Conservation (phyloP, 2,113 vertebrate genomes). For the Leptodactylus fuscus region DNA sequence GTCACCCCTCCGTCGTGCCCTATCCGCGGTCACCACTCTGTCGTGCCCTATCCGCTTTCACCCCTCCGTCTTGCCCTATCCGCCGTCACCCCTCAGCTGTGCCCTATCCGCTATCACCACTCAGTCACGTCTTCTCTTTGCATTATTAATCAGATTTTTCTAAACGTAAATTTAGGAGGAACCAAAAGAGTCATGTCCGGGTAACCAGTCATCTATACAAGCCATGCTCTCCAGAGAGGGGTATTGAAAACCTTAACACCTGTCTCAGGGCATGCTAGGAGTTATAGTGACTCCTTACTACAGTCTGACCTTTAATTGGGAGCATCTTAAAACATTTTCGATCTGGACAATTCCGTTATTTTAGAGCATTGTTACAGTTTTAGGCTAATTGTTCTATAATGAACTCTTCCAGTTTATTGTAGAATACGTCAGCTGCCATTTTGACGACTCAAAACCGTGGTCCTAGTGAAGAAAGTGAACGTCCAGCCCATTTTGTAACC, state of each 20-base stretch:
- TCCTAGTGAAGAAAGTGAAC: background rate
- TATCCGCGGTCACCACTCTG: too few relatives aligned
- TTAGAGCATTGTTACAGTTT: too few relatives aligned
- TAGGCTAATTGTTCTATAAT: too few relatives aligned
- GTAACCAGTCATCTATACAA: too few relatives aligned
- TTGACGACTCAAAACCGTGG: background rate
- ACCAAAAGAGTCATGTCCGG: too few relatives aligned
- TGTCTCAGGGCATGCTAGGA: background rate
- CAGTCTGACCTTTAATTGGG: background rate
- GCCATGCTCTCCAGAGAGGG: background rate
- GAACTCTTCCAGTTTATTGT: background rate
- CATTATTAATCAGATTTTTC: constrained; percentile 1
- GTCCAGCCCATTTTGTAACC: background rate
- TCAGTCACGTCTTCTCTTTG: too few relatives aligned
- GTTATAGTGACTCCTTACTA: background rate
- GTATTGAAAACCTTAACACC: too few relatives aligned
- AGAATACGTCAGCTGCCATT: background rate
- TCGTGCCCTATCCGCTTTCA: too few relatives aligned
- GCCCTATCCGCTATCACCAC: too few relatives aligned
- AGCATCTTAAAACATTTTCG: background rate
- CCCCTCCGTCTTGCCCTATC: too few relatives aligned
- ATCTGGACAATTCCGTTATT: background rate
- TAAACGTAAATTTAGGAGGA: background rate
- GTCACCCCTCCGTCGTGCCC: too few relatives aligned
- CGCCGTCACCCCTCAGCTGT: too few relatives aligned